Conservation (phyloP, 2,888 invertebrate genomes). For the Heteropelma amictum region DNA sequence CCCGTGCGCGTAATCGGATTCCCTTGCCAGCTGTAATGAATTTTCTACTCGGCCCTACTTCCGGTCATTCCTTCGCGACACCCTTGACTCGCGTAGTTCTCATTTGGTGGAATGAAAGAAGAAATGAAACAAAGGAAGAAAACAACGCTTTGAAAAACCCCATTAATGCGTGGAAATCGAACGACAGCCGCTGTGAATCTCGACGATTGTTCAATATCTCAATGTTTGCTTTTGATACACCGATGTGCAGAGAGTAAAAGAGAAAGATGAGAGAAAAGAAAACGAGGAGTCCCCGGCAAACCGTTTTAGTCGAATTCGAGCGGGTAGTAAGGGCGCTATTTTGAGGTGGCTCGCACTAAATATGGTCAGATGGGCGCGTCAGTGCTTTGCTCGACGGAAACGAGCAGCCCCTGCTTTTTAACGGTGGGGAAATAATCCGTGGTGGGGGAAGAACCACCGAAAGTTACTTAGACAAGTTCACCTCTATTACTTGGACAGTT, state of each 20-base stretch:
- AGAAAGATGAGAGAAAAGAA: slow-evolving; percentile 16
- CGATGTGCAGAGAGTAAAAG: slow-evolving; percentile 42
- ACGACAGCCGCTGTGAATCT: too few species aligned
- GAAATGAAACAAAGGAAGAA: too few species aligned
- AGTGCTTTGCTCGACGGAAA: slow-evolving; percentile 68
- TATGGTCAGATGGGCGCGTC: slow-evolving; percentile 76
- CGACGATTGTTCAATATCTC: too few species aligned
- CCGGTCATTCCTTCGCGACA: background rate
- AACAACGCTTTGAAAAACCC: too few species aligned
- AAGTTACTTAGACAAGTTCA: slow-evolving; percentile 77
- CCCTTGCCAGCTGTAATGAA: background rate
- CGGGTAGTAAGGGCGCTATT: slow-evolving; percentile 71
- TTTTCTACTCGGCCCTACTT: too few species aligned
- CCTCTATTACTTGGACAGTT: slow-evolving; percentile 75
- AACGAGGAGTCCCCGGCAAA: slow-evolving; percentile 62
- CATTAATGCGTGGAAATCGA: too few species aligned
- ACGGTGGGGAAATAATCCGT: slow-evolving; percentile 31
- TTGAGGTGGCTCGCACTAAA: slow-evolving; percentile 76
- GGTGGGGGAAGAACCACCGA: slow-evolving; percentile 71
- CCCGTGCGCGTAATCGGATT: slow-evolving; percentile 47
- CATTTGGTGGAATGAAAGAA: slow-evolving; percentile 7
- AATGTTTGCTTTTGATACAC: too few species aligned
- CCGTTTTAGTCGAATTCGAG: slow-evolving; percentile 74
- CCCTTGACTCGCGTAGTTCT: background rate
- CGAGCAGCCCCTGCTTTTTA: slow-evolving; percentile 68